Conservation (phyloP, 1,140 invertebrate genomes). For the Eupeodes corollae region DNA sequence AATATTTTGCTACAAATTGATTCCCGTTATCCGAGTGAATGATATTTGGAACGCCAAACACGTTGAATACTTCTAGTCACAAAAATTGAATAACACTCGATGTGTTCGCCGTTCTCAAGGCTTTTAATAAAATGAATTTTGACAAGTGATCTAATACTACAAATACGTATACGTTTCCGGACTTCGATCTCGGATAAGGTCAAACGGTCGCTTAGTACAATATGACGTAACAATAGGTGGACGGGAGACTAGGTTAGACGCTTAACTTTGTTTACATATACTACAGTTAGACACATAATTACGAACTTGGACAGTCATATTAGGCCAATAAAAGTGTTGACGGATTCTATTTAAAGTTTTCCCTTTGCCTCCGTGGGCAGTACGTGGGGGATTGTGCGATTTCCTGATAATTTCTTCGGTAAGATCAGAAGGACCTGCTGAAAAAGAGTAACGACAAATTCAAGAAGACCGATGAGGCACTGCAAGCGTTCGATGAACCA, state of each 20-base stretch:
- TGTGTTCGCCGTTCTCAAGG: background rate
- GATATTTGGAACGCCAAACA: constrained; percentile 5
- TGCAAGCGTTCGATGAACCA: no score
- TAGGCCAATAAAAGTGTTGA: no score
- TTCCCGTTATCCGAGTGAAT: constrained; percentile 5
- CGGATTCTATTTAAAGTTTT: background rate
- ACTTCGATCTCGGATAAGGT: constrained; percentile 5
- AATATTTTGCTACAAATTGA: constrained; percentile 1
- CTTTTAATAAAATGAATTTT: constrained; percentile 3
- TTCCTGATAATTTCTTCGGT: background rate
- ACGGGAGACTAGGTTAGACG: background rate
- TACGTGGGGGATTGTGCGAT: background rate
- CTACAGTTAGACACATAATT: no score
- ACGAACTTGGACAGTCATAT: no score
- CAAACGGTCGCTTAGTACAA: background rate
- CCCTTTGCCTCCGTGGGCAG: constrained; percentile 2
- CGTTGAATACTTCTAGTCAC: background rate
- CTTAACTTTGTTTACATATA: constrained; percentile 1
- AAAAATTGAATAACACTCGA: background rate
- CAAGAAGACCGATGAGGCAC: no score
- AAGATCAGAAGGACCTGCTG: background rate
- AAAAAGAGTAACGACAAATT: no score
- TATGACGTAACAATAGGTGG: background rate
- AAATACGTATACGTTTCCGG: constrained; percentile 4
- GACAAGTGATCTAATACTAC: constrained; percentile 6